phyloP scores from a whole-genome alignment of 2,797 vertebrate species.

The Esox lucius region DNA sequence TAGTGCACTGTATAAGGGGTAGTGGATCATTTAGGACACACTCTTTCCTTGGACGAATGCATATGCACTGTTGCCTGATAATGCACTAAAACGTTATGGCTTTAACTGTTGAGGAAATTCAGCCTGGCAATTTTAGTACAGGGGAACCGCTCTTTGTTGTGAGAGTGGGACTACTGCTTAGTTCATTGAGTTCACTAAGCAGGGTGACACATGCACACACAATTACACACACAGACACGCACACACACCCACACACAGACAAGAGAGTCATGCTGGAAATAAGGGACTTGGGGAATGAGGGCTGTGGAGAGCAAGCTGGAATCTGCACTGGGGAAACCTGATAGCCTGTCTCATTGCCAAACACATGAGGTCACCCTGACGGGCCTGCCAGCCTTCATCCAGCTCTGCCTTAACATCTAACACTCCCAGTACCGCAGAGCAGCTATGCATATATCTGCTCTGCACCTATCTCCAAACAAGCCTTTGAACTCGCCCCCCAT shows the following conservation, averaged over 20 bases:
- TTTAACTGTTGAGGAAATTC: slow-evolving; percentile 48
- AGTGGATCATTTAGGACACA: neutral
- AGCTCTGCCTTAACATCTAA: slow-evolving; percentile 28
- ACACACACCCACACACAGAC: slow-evolving; percentile 32
- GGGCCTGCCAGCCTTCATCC: slow-evolving; percentile 30
- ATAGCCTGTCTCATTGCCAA: slow-evolving; percentile 72
- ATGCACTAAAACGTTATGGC: neutral
- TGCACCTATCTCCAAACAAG: slow-evolving; percentile 54
- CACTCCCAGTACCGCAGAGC: slow-evolving; percentile 15
- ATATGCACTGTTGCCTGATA: neutral
- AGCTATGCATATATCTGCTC: neutral
- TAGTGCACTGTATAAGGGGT: neutral
- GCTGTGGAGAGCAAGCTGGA: slow-evolving; percentile 60
- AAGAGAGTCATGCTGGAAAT: slow-evolving; percentile 35
- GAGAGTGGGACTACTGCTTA: slow-evolving; percentile 49
- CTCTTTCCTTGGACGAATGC: neutral
- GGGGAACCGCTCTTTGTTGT: neutral
- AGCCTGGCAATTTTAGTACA: slow-evolving; percentile 48
- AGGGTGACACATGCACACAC: slow-evolving; percentile 31
- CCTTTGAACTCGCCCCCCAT: slow-evolving; percentile 61
- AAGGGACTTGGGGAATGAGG: slow-evolving; percentile 52
- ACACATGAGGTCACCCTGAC: slow-evolving; percentile 77
- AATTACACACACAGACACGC: slow-evolving; percentile 7
- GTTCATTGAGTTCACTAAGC: slow-evolving; percentile 64
- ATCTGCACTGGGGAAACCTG: slow-evolving; percentile 74